Conservation (phyloP, 2,113 vertebrate genomes). For the Myotis yumanensis region DNA sequence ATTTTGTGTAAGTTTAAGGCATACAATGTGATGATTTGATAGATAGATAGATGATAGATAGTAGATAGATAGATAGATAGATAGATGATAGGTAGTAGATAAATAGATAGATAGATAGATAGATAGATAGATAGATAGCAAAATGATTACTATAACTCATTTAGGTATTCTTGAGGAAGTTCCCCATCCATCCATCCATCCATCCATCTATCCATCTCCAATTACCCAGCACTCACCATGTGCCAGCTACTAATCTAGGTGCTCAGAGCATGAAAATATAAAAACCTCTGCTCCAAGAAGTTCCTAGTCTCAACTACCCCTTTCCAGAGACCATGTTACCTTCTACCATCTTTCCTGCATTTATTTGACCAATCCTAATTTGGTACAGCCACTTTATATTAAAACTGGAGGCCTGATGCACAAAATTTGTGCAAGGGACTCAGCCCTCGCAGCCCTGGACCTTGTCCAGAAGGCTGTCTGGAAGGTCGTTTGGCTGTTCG, state of each 20-base stretch:
- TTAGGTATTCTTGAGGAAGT: background rate
- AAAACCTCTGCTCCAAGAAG: background rate
- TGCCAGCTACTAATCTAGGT: background rate
- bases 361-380: background rate
- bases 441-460: too few relatives aligned
- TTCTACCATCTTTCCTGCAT: background rate
- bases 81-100: too few relatives aligned
- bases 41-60: background rate
- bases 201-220: background rate
- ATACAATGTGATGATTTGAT: background rate
- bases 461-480: too few relatives aligned
- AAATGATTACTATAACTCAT: background rate
- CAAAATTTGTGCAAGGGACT: too few relatives aligned
- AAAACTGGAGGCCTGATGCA: background rate
- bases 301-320: background rate
- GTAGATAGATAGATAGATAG: too few relatives aligned
- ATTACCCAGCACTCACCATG: background rate
- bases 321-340: background rate
- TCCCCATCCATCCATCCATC: background rate
- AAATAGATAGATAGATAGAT: background rate
- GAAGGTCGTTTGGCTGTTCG: too few relatives aligned
- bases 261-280: background rate
- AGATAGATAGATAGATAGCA: background rate
- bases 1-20: slow-evolving; percentile 25
- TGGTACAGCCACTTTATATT: slow-evolving; percentile 13